phyloP scores from a whole-genome alignment of 2,797 vertebrate genomes.

The Petrocephalus schoutedeni region DNA sequence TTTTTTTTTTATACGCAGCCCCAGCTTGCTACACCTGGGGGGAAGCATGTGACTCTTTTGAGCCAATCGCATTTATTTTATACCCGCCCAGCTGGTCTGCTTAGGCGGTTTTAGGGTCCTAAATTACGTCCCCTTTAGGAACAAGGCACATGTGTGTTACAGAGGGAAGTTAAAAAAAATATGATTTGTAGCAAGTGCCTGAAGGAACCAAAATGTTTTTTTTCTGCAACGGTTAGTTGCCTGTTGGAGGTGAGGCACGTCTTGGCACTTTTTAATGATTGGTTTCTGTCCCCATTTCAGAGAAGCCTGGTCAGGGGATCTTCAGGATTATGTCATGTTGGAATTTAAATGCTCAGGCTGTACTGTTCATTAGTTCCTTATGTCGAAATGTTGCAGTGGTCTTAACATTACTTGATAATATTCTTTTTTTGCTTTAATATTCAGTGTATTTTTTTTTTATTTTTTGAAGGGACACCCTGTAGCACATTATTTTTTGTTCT shows the following conservation, averaged over 20 bases:
- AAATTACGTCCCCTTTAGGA: neutral
- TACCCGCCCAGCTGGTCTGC: neutral
- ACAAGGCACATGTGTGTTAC: neutral
- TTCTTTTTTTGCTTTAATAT: neutral
- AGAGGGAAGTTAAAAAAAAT: neutral
- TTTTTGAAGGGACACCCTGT: neutral
- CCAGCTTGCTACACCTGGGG: neutral
- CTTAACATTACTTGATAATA: neutral
- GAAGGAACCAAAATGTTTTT: conserved; percentile 35
- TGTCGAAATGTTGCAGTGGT: neutral
- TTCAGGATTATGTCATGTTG: neutral
- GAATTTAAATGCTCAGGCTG: conserved; percentile 10
- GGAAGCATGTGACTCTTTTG: conserved; percentile 12
- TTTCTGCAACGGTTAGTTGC: conserved; percentile 24
- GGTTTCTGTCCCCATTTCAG: neutral
- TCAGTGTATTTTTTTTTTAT: neutral
- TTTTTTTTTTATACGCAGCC: neutral
- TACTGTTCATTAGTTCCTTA: neutral
- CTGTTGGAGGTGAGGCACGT: neutral
- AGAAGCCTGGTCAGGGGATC: neutral
- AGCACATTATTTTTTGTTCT: neutral
- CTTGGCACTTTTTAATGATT: neutral
- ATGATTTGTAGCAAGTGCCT: conserved; percentile 40
- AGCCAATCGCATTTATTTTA: conserved; percentile 17
- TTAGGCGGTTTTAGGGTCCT: neutral